Evolutionary conservation across 2,113 vertebrate genomes (phyloP), one percentile per base, ranked within the genome.

Genomic region (Tetraodon nigroviridis): DNA sequence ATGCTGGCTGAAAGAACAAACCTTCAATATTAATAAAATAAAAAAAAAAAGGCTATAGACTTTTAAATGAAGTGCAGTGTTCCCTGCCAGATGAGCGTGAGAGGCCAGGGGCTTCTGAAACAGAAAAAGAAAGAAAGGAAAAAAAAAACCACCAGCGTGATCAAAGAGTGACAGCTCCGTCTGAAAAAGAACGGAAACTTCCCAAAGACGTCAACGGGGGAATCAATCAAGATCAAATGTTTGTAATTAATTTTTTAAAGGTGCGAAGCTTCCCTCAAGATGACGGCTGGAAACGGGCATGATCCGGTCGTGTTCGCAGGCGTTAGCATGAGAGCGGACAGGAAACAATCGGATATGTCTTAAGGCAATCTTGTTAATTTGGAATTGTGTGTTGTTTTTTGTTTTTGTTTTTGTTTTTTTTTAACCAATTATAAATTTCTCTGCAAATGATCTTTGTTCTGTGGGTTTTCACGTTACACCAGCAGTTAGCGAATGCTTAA

Each of bases 1-100:
- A 83, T 40, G 67, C 57, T 71, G 80, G 84, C 77, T 84, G 55
- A 75, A 85, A 81, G 71, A 81, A 81, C 72, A 80, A 14, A 71
- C 68, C 53, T 66, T 46, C 50, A 76, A 86, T 17, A 84, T n/a
- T n/a, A 77, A 86, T 24, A 27, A 22, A 47, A 47, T 27, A n/a
- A 27, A 45, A 21, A 15, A 20, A 12, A 10, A 37, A 37, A 37
- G 8, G 8, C 6, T 1, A 37, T 11, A 37, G 32, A 37, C 32
- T 76, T 67, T 84, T 40, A 56, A 80, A 78, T 76, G 54, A 78
- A 81, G 71, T 82, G 78, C 71, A 80, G 77, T 74, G 74, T 80
- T 65, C 62, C 55, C 70, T 69, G 70, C 83, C 62, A 51, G 75
- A 76, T 52, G 42, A 77, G 77, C 48, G 74, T 49, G 42, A 58